Evolutionary conservation across 2,113 vertebrate species (phyloP).

Genomic region (Macaca nemestrina): DNA sequence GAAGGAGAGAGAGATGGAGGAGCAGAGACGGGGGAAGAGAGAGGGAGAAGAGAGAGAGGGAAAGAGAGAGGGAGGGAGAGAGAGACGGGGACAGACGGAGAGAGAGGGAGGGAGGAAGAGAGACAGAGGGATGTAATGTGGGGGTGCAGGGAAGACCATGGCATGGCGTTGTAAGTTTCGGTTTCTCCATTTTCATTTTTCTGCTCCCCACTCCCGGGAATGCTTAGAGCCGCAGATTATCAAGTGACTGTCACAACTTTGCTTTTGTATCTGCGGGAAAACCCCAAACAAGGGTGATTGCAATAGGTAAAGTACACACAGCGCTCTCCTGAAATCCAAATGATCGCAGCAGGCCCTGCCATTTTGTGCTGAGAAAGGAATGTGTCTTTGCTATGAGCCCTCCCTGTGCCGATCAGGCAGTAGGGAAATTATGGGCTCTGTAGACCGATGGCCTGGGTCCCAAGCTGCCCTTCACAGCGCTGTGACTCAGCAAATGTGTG

Average conservation of each 20-base stretch:
- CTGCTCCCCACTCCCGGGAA: neutral
- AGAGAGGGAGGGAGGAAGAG: neutral
- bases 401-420: neutral
- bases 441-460: neutral
- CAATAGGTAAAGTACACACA: no score
- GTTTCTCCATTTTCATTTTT: neutral
- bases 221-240: neutral
- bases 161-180: neutral
- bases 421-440: neutral
- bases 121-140: rapidly evolving
- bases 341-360: rapidly evolving
- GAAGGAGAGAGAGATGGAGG: no score
- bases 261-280: neutral
- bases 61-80: no score
- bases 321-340: neutral
- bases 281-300: neutral
- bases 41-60: no score
- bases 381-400: neutral
- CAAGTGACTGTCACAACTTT: neutral
- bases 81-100: rapidly evolving
- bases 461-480: rapidly evolving
- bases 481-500: no score
- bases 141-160: neutral
- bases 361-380: rapidly evolving
- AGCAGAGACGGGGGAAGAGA: no score